Percentiles rank a stretch among this genome's conserved stretches.
phyloP scores from a whole-genome alignment of 2,113 vertebrate species.

The Malurus elegans region DNA sequence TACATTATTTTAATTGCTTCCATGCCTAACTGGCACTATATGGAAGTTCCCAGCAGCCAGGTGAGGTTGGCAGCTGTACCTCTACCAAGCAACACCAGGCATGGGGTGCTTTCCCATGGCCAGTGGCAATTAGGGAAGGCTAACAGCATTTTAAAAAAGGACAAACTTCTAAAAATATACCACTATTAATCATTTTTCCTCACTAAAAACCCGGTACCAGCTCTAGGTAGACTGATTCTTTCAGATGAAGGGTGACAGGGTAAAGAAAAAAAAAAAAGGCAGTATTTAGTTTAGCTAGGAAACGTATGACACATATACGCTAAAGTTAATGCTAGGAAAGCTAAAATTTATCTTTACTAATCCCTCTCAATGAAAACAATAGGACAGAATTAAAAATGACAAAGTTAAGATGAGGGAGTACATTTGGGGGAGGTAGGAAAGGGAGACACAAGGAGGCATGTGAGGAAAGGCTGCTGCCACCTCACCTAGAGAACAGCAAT shows the following conservation, averaged over 20 bases:
- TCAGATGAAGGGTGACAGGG: background rate
- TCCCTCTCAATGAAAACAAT: constrained; percentile 13
- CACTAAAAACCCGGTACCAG: background rate
- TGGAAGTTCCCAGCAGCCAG: background rate
- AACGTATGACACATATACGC: background rate
- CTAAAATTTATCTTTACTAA: constrained; percentile 42
- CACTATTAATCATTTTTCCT: background rate
- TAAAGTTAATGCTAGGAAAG: background rate
- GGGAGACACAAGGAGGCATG: background rate
- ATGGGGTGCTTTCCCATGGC: fast-evolving
- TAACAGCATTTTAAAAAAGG: background rate
- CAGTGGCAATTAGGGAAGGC: background rate
- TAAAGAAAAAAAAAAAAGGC: background rate
- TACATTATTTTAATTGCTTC: background rate
- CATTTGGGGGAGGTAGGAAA: background rate
- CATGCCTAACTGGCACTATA: background rate
- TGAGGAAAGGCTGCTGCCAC: fast-evolving
- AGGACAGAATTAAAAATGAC: background rate
- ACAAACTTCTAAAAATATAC: background rate
- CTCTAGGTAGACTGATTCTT: background rate
- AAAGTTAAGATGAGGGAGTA: background rate
- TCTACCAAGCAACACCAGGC: background rate
- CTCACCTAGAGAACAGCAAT: background rate
- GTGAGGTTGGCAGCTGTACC: background rate
- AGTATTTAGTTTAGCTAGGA: background rate